phyloP scores from a whole-genome alignment of 2,888 invertebrate genomes.

The Byasa hedistus region DNA sequence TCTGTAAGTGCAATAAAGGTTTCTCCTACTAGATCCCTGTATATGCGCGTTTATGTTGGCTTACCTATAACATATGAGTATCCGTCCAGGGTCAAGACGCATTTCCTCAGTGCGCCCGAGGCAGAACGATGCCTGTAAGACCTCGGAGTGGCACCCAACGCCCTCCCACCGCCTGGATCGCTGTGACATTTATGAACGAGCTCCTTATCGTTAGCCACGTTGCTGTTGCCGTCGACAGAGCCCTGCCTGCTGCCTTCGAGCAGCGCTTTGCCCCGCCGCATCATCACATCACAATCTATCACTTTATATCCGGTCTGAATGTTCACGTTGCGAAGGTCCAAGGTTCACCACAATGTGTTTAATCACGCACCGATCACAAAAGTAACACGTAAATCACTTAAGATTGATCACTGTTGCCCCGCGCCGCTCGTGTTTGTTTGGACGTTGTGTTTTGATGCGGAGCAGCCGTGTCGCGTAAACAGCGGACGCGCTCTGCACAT shows the following conservation, averaged over 20 bases:
- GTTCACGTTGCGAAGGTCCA: slow-evolving; percentile 5
- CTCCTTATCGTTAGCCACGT: slow-evolving; percentile 77
- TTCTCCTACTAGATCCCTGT: no score
- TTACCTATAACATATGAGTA: slow-evolving; percentile 94
- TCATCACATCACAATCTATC: slow-evolving; percentile 62
- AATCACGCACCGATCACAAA: slow-evolving; percentile 17
- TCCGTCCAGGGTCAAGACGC: slow-evolving; percentile 90
- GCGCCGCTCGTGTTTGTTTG: slow-evolving; percentile 32
- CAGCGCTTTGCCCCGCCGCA: slow-evolving; percentile 73
- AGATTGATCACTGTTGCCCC: slow-evolving; percentile 38
- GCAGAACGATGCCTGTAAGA: slow-evolving; percentile 67
- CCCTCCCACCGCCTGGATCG: slow-evolving; percentile 81
- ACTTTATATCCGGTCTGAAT: slow-evolving; percentile 5
- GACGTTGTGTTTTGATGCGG: slow-evolving; percentile 34
- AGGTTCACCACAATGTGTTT: slow-evolving; percentile 11
- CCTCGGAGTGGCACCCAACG: slow-evolving; percentile 63
- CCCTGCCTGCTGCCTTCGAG: slow-evolving; percentile 74
- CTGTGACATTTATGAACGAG: slow-evolving; percentile 84
- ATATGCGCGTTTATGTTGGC: slow-evolving; percentile 39
- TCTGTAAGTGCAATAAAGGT: no score
- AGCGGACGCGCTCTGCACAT: slow-evolving; percentile 44
- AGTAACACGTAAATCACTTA: slow-evolving; percentile 26
- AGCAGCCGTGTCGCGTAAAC: slow-evolving; percentile 37
- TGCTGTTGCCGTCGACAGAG: slow-evolving; percentile 67
- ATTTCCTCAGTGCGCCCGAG: slow-evolving; percentile 84